Conservation (phyloP, 2,113 vertebrate species). For the Saiga tatarica region DNA sequence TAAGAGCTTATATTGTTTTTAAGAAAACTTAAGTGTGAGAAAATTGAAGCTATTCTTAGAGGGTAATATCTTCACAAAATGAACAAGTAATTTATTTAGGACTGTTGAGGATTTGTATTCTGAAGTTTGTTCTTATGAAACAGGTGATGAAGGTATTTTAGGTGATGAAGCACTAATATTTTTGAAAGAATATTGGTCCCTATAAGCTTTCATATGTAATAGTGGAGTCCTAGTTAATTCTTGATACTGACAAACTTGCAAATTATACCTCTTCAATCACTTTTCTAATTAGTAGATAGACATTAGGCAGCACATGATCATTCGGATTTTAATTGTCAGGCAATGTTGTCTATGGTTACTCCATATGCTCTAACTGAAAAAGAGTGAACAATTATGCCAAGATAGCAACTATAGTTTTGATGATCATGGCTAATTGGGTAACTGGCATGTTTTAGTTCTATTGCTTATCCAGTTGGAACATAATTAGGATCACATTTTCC, state of each 20-base stretch:
- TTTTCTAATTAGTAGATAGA: slow-evolving; percentile 24
- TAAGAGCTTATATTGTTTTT: background rate
- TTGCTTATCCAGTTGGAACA: slow-evolving; percentile 22
- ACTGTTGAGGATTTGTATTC: background rate
- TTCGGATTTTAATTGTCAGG: slow-evolving; percentile 56
- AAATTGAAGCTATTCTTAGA: background rate
- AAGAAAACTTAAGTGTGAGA: background rate
- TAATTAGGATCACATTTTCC: slow-evolving; percentile 21
- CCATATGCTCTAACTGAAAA: slow-evolving; percentile 18
- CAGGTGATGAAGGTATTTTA: background rate
- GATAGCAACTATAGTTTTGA: slow-evolving; percentile 31
- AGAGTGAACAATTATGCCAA: slow-evolving; percentile 18
- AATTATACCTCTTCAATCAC: background rate
- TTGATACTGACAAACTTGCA: slow-evolving; percentile 6
- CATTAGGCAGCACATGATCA: background rate
- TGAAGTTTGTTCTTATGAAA: background rate
- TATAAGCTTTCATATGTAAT: background rate
- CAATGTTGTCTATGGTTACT: background rate
- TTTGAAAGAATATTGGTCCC: slow-evolving; percentile 18
- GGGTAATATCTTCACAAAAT: background rate
- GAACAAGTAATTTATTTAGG: background rate
- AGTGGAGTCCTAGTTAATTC: background rate
- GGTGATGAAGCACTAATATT: background rate
- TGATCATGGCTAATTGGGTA: background rate
- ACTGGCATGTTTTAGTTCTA: background rate